A percentile compares a stretch with the other conserved stretches of the same genome.
These are phyloP conservation scores for Notospermus geniculatus DNA, from an alignment of 1,140 invertebrate species.

Conservation along the genomic window DNA sequence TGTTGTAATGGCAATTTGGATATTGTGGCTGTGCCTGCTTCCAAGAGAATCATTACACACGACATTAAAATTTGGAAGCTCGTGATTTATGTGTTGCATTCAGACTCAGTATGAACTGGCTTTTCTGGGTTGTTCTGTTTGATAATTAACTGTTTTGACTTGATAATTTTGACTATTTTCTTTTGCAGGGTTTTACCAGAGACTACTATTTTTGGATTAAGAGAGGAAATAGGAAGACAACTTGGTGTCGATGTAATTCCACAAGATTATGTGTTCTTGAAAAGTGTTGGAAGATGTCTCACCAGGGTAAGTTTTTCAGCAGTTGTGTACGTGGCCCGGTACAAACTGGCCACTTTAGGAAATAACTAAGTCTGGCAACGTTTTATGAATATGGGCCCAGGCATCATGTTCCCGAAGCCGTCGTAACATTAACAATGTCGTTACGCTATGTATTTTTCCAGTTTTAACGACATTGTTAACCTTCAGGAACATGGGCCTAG, in stretches of 20 bases:
- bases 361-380: no score
- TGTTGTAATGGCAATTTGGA: neutral
- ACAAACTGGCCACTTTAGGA: no score
- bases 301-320: conserved; percentile 48
- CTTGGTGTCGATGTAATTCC: conserved; percentile 47
- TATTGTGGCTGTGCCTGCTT: neutral
- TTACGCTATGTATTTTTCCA: no score
- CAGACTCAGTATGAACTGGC: neutral
- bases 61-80: no score
- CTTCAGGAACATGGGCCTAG: no score
- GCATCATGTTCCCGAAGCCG: no score
- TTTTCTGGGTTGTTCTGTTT: neutral
- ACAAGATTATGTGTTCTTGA: conserved; percentile 51
- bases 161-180: no score
- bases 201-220: conserved; percentile 38
- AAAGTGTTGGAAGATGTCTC: conserved; percentile 54
- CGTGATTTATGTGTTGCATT: neutral
- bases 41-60: neutral
- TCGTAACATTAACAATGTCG: no score
- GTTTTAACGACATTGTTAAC: no score
- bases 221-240: conserved; percentile 49
- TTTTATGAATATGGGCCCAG: no score
- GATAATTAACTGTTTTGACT: no score
- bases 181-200: conserved; percentile 49
- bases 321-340: no score